These are phyloP conservation scores for Apistogramma diplotaenia DNA, from an alignment of 2,113 vertebrate genomes.

Conservation along the genomic window DNA sequence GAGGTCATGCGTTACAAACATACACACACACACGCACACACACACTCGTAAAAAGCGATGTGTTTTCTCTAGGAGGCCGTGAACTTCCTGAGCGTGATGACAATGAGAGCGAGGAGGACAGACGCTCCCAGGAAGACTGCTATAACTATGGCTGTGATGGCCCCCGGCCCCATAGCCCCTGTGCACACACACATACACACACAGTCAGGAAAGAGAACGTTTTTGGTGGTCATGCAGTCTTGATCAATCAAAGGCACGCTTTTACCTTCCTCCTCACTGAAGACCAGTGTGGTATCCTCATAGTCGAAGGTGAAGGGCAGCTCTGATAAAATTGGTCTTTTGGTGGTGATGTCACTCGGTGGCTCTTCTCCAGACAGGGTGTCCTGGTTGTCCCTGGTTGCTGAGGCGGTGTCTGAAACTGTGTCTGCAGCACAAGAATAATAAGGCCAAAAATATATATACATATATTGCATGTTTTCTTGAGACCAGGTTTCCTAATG, in stretches of 20 bases:
- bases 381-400: constrained; percentile 84
- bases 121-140: constrained; percentile 92
- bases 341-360: constrained; percentile 76
- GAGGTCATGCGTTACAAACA: not conserved
- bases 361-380: constrained; percentile 84
- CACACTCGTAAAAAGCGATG: not conserved
- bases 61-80: constrained; percentile 79
- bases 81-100: constrained; percentile 93
- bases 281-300: constrained; percentile 78
- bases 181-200: constrained; percentile 28
- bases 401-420: constrained; percentile 63
- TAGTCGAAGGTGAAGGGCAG: constrained; percentile 70
- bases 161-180: constrained; percentile 90
- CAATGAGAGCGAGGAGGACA: constrained; percentile 90
- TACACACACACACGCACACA: not conserved
- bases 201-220: not conserved
- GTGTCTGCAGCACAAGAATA: constrained; percentile 57
- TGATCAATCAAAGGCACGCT: not conserved
- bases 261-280: constrained; percentile 77
- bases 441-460: not conserved
- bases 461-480: constrained; percentile 7
- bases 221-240: not conserved
- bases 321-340: constrained; percentile 63
- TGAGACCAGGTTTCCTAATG: not conserved
- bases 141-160: constrained; percentile 94